A percentile compares a stretch with the other conserved stretches of the same genome.
phyloP scores from a whole-genome alignment of 1,140 invertebrate genomes.

The Megalopta genalis region DNA sequence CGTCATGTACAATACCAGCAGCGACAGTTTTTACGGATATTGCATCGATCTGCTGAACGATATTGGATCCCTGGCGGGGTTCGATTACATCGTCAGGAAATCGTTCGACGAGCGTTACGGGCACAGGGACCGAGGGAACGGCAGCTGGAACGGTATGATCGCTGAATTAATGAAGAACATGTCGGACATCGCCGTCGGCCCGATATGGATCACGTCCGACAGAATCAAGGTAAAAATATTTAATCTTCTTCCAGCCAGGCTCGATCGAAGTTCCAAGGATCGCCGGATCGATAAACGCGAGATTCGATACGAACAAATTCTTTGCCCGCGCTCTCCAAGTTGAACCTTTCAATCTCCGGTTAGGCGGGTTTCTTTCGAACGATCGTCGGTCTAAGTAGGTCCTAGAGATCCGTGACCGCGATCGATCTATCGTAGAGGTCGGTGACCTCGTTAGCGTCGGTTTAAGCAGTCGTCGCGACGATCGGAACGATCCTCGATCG shows the following conservation, averaged over 20 bases:
- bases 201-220: constrained; percentile 94
- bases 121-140: constrained; percentile 87
- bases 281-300: too few species aligned
- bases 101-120: constrained; percentile 90
- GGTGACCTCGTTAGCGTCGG: too few species aligned
- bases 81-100: constrained; percentile 92
- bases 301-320: too few species aligned
- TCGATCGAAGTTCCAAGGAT: too few species aligned
- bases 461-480: too few species aligned
- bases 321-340: too few species aligned
- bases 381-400: too few species aligned
- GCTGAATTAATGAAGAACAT: constrained; percentile 91
- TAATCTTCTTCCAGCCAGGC: background rate
- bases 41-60: constrained; percentile 94
- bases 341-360: too few species aligned
- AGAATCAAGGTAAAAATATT: constrained; percentile 86
- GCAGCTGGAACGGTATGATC: constrained; percentile 94
- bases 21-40: constrained; percentile 89
- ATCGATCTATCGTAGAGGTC: too few species aligned
- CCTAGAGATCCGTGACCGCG: too few species aligned
- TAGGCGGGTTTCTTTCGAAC: too few species aligned
- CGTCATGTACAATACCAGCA: constrained; percentile 84
- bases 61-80: constrained; percentile 87
- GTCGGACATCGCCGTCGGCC: constrained; percentile 92
- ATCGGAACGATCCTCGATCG: too few species aligned